Evolutionary conservation across 1,140 invertebrate species (phyloP), one percentile per base, ranked within the genome.

Genomic region (Scaptodrosophila lebanonensis): DNA sequence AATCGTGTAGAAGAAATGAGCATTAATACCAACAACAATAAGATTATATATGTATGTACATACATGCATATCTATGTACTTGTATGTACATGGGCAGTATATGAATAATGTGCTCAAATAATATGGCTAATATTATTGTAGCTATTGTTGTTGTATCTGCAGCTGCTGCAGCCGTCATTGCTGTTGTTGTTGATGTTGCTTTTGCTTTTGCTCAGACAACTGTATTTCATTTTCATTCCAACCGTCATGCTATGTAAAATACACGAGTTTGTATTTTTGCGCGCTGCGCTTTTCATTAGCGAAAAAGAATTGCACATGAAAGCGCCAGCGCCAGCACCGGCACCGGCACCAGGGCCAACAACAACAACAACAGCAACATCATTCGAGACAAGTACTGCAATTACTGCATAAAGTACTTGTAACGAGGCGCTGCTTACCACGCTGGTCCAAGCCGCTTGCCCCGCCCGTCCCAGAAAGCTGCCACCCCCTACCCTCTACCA

Each of bases 341-440:
- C n/a, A 18, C 11, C 9, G 20, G 43, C 43, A 48, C 39, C 66
- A 39, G 43, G 25, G 20, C 25, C 45, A 30, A 16, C 45, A 50
- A 38, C 30, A 29, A 27, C 45, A 30, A 16, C 45, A 50, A 38
- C 32, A 35, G 30, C 50, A 56, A 18, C 60, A 30, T 15, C 39
- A 53, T 39, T 44, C 57, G 38, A 76, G 75, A 82, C 75, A 79
- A 79, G 75, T 82, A 66, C 60, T 70, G 69, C 69, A 82, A 82
- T 82, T 82, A 82, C 75, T 75, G 69, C 75, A 82, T 82, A 82
- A 82, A 75, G 75, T 75, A 79, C 75, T 79, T 82, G 75, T 59
- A 73, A 73, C 63, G 64, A 72, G 67, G 43, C 67, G 56, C 56
- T 59, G 61, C 40, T 15, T 71, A 64, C 56, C 57, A 66, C 54